These are phyloP conservation scores for Harpagifer antarcticus DNA, from an alignment of 2,797 vertebrate genomes.

Conservation along the genomic window DNA sequence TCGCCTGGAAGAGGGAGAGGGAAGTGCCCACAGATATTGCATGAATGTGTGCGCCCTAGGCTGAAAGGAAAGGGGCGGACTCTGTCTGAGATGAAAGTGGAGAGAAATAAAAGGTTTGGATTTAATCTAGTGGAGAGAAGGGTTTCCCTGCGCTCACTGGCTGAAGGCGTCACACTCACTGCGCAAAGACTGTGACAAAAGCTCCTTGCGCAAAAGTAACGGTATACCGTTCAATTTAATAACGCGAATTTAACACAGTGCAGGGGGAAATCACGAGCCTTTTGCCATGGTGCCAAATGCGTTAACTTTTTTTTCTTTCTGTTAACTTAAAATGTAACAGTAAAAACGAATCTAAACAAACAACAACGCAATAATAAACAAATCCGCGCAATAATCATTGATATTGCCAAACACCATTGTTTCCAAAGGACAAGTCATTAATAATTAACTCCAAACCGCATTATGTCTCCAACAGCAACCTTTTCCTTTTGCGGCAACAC, in stretches of 20 bases:
- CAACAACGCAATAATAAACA: neutral
- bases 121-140: conserved; percentile 95
- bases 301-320: conserved; percentile 6
- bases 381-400: neutral
- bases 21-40: conserved; percentile 86
- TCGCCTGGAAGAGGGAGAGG: conserved; percentile 59
- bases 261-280: neutral
- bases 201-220: conserved; percentile 57
- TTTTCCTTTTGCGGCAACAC: conserved; percentile 23
- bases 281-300: neutral
- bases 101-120: conserved; percentile 94
- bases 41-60: conserved; percentile 94
- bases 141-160: conserved; percentile 84
- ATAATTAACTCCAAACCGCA: conserved; percentile 58
- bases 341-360: neutral
- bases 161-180: conserved; percentile 78
- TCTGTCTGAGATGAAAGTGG: conserved; percentile 95
- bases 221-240: conserved; percentile 32
- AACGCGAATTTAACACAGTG: conserved; percentile 25
- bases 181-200: conserved; percentile 87
- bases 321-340: neutral
- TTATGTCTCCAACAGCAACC: conserved; percentile 50
- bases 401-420: neutral
- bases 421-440: conserved; percentile 18
- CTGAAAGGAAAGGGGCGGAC: conserved; percentile 89